Evolutionary conservation across 2,797 vertebrate genomes (phyloP), one percentile per base, ranked within the genome.

Genomic region (Sarcoramphus papa): DNA sequence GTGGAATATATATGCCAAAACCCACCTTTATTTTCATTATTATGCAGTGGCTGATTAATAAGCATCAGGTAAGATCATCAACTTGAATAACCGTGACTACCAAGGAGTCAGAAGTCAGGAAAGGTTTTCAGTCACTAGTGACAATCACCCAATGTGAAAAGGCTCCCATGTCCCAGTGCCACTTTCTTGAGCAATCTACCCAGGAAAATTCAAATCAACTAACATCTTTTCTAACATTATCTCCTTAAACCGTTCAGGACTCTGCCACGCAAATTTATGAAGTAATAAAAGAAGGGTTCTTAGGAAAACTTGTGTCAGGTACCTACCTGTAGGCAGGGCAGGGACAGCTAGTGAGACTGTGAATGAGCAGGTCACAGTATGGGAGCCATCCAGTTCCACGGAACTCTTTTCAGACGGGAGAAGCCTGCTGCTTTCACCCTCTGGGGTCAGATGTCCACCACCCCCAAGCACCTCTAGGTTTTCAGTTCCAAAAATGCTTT

Each of bases 281-380:
- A 65, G 31, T 20, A 80, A 35, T 27, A 48, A 48, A n/a, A 33
- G 20, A n/a, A 59, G 31, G 18, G 37, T 27, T 87, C 68, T 50
- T 35, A 7, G 31, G 30, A 51, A 33, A 9, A 41, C 3, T 37
- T 24, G 48, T 12, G 30, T 17, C 37, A 33, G 15, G 25, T 14
- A 65, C 96, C 72, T 53, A 96, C 97, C 74, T 3, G 25, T 1
- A 13, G 9, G 41, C 27, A 7, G 23, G 2, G 56, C 31, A 47
- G 97, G 97, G 59, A 98, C 65, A 70, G 98, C 97, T 47, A 98
- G 64, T 0, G 97, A 96, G 45, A 97, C 68, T 14, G 92, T 54
- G 14, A 98, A 75, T 0, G 70, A 96, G 82, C 97, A 98, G 23
- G 95, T 94, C 14, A 98, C 97, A 0, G 67, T 12, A 6, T 92